Evolutionary conservation across 2,113 vertebrate species (phyloP), one percentile per base, ranked within the genome.

Genomic region (Aythya baeri): DNA sequence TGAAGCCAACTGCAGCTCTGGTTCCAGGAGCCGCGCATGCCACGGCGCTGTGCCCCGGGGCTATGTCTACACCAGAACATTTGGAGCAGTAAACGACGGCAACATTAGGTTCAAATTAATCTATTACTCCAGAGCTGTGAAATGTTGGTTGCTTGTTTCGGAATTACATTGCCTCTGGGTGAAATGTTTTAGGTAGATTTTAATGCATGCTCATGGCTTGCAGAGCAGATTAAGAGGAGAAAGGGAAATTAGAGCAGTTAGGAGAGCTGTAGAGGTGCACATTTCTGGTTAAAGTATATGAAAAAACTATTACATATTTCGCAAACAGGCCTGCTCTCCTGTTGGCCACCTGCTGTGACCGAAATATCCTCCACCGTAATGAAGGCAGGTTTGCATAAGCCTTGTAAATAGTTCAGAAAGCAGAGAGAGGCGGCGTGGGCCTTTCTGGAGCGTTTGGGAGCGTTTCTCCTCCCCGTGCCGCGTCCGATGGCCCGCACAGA

Each of bases 41-140:
- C 98, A 98, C 98, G 96, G 96, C 97, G 86, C 97, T 93, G 74
- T 91, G 98, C 98, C 98, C 96, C 23, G 86, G 96, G 98, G 98
- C 98, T 98, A 98, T 98, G 98, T 98, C 98, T 98, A 97, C 98
- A 97, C 98, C 97, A 98, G 98, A 98, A 98, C 98, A 98, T 98
- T 98, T 98, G 98, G 97, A 98, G 98, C 98, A 98, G 98, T 98
- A 98, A 98, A 98, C 97, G 98, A 97, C 95, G 94, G 97, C 98
- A 98, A 98, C 98, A 98, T 98, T 98, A 97, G 98, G 98, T 98
- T 98, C 98, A 98, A 98, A 98, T 98, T 98, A 98, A 98, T 98
- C 98, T 98, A 97, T 98, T 98, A 98, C 98, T 98, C 95, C 97
- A 97, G 98, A 98, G 98, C 98, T 98, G 98, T 98, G 98, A 98